Base-by-base conservation (phyloP, 37 sponge, comb jelly and placozoan genomes). In the Theonella swinhoei region DNA sequence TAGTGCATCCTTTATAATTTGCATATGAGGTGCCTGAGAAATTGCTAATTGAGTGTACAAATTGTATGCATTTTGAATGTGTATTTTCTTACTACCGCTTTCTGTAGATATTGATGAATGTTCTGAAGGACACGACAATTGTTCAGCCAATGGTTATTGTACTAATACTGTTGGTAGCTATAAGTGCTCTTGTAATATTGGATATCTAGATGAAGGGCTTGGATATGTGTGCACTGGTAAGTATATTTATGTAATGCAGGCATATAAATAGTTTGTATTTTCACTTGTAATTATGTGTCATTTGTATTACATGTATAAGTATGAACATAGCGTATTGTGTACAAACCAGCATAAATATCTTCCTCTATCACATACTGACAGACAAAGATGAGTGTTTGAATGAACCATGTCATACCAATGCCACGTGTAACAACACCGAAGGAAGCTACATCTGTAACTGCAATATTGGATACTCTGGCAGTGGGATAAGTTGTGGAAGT, bases 131-230 rank as follows among this genome's bases (percentile, higher is more conserved):
- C 54, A 47, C 7, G 54, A 47, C 14, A 47, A 47, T 14, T 47
- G 54, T 14, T 47, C 54, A 7, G 54, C 54, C 11, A 17, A 17
- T 14, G 14, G 54, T 47, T 7, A 47, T 47, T 88, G 88, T 69
- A 66, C 39, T 42, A 88, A 88, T 66, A 81, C 77, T 61, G 58
- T 70, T 81, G 88, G 88, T 32, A 88, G 88, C 76, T 82, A 47
- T 76, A 38, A 58, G 28, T 80, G 80, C 32, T n/a, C n/a, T 2
- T 85, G 85, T 77, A 26, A 43, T 0, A 8, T 61, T 59, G 85
- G 85, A 33, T 85, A 59, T 32, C 1, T 28, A 31, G 69, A 75
- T 11, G 70, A 85, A 35, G 64, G 24, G 0, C 36, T 64, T 73
- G 64, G 64, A 3, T 28, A 64, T 0, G 73, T 70, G 26, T 82